Evolutionary conservation across 2,888 invertebrate genomes (phyloP).

Genomic region (Drosophila gaucha): DNA sequence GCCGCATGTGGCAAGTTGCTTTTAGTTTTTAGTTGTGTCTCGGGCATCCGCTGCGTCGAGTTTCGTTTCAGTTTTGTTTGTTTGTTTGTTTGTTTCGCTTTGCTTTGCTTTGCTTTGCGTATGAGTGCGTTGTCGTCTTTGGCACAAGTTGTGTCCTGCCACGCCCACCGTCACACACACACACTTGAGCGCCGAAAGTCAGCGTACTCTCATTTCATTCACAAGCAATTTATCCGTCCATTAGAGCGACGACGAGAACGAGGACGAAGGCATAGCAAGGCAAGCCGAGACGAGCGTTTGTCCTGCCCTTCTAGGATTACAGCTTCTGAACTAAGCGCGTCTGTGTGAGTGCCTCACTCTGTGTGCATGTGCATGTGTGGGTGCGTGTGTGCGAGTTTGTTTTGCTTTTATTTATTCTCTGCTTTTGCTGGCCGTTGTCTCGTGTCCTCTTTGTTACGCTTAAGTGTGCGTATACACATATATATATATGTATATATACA

Average conservation of each 20-base stretch:
- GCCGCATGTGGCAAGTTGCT: slow-evolving; percentile 53
- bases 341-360: slow-evolving; percentile 34
- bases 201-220: slow-evolving; percentile 80
- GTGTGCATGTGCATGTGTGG: slow-evolving; percentile 21
- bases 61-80: slow-evolving; percentile 47
- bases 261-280: slow-evolving; percentile 16
- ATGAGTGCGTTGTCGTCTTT: slow-evolving; percentile 71
- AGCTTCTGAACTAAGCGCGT: slow-evolving; percentile 54
- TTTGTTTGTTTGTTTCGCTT: slow-evolving; percentile 42
- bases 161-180: slow-evolving; percentile 49
- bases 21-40: slow-evolving; percentile 76
- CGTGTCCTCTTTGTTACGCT: slow-evolving; percentile 73
- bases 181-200: slow-evolving; percentile 50
- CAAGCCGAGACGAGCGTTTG: slow-evolving; percentile 16
- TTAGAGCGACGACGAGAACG: slow-evolving; percentile 67
- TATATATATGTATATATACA: slow-evolving; percentile 5
- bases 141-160: slow-evolving; percentile 56
- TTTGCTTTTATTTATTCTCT: slow-evolving; percentile 76
- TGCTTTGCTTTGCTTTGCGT: slow-evolving; percentile 63
- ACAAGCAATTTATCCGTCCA: slow-evolving; percentile 81
- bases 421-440: slow-evolving; percentile 74
- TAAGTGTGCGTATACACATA: slow-evolving; percentile 49
- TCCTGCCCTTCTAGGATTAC: slow-evolving; percentile 78
- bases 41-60: slow-evolving; percentile 66
- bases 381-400: slow-evolving; percentile 52